Evolutionary conservation across 2,113 vertebrate species (phyloP), one percentile per base, ranked within the genome.

Genomic region (Ia io): DNA sequence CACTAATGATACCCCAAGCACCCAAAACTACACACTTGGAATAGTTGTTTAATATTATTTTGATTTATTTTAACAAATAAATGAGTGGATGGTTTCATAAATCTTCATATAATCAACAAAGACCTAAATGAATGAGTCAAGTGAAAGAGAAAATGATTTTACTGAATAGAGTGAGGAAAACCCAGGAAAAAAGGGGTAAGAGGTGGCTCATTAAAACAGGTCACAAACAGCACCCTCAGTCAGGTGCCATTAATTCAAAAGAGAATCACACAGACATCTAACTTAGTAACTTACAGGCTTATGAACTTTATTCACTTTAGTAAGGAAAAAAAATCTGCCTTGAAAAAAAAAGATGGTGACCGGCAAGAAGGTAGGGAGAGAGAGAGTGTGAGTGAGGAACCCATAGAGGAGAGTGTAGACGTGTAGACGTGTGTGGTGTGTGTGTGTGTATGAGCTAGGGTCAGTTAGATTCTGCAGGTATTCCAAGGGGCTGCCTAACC

Each of bases 61-160:
- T 88, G 25, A 85, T 91, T 94, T 65, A 71, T 28, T 78, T 65
- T 78, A 91, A 67, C 42, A 12, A 88, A 77, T 14, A 77, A 9
- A 73, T 61, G 5, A 77, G 40, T 53, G 23, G 85, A 93, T 85
- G 14, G 51, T 30, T 85, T 93, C 30, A 13, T 88, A n/a, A 63
- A 77, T 90, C 49, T 74, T 83, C 84, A 92, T 1, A 84, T 14
- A 71, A 80, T 90, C 84, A 92, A 76, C 17, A 85, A 80, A 83
- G 85, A 78, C 1, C 32, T 79, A 59, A 78, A 74, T 59, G 17
- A 28, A 12, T 78, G 10, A 90, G 63, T 93, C 84, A 74, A 94
- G 69, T 91, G 56, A 94, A 67, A 61, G 32, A 93, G 14, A 86
- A 93, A 86, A 63, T 79, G 2, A 87, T 93, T 94, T 94, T 71